Percentiles rank a stretch among this genome's conserved stretches.
phyloP scores from a whole-genome alignment of 2,113 vertebrate genomes.

The Charadrius vociferus region DNA sequence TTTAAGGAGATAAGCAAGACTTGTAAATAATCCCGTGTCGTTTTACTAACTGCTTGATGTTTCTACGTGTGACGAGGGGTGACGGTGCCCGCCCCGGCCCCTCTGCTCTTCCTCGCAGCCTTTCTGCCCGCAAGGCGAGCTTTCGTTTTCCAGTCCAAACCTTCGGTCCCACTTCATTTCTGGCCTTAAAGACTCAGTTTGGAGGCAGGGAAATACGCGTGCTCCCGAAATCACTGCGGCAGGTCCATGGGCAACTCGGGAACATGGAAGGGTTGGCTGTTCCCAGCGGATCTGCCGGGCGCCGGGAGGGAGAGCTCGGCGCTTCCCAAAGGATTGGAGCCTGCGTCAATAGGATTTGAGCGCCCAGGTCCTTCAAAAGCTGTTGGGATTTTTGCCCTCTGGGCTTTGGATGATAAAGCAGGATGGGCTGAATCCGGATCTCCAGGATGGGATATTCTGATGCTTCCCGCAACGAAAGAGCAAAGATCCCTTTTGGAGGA shows the following conservation, averaged over 20 bases:
- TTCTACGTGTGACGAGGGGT: not conserved
- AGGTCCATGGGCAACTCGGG: not conserved
- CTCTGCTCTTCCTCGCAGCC: not conserved
- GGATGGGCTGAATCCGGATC: not conserved
- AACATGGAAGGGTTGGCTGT: not conserved
- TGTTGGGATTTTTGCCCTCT: not conserved
- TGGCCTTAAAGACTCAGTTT: not conserved
- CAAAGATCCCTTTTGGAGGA: not conserved
- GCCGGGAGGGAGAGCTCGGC: not conserved
- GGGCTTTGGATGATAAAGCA: not conserved
- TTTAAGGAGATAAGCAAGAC: not conserved
- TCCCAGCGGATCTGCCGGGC: accelerated
- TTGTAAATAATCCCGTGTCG: not conserved
- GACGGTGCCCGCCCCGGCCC: accelerated
- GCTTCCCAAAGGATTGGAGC: accelerated
- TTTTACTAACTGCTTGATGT: not conserved
- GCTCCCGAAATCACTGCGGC: not conserved
- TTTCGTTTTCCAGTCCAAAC: not conserved
- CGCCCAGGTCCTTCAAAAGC: not conserved
- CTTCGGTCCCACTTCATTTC: accelerated
- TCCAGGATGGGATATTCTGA: not conserved
- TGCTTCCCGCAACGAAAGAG: accelerated
- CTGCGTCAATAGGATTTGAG: accelerated
- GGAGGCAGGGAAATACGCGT: not conserved
- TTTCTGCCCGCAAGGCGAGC: not conserved